Base-by-base conservation (phyloP, 1,140 invertebrate genomes). In the Panagrolaimus sp. region DNA sequence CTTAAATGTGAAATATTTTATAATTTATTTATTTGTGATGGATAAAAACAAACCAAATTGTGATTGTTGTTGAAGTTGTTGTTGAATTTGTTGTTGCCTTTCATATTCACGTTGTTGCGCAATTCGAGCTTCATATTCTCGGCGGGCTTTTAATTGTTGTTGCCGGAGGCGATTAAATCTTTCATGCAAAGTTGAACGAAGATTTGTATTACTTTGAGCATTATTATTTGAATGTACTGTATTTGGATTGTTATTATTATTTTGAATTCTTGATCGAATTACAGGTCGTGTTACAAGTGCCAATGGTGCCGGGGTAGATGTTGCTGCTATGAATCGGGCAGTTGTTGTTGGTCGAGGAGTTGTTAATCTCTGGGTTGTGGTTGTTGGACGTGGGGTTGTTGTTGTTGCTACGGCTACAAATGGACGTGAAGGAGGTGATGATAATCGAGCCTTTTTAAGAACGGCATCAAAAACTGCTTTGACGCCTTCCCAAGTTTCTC, bases 401-500 rank as follows among this genome's bases (percentile, higher is more conserved):
- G 63, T n/a, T 9, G 63, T 15, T 4, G 5, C 28, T 48, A 26
- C n/a, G 38, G 47, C 15, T 24, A n/a, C 10, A 7, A 38, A 7
- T 2, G 32, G 32, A 4, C 7, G 32, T 38, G 32, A 7, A 7
- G 32, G 32, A 48, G 43, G 65, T 52, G 21, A 28, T 21, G 21
- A 28, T 47, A 48, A 15, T 47, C 63, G 64, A 1, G 63, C 28
- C 10, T 67, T 45, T 26, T 43, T 64, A 32, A 80, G 28, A 14
- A 83, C 79, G 15, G 81, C 79, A 45, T 84, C 72, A 21, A 79
- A 71, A 0, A 83, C 73, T 10, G 84, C 85, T 67, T 83, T 82
- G n/a, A 88, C 76, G 14, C 85, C 86, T 38, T 88, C 86, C 84
- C 90, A 91, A 1, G 90, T 91, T 84, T 93, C 91, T 71, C 84